Base-by-base conservation (phyloP, 2,888 invertebrate species). In the Spilarctia lutea region DNA sequence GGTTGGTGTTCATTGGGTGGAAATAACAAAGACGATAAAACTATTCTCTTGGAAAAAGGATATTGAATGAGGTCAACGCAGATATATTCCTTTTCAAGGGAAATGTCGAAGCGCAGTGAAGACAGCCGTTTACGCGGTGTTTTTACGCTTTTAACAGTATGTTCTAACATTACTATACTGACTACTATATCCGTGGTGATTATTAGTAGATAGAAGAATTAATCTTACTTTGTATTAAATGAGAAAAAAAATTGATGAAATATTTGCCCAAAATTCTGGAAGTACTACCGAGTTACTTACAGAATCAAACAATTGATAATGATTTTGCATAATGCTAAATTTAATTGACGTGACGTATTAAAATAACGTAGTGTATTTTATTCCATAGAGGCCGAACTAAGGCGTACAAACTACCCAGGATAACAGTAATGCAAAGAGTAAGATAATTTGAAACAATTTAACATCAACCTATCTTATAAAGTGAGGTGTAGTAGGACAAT, bases 1-100 rank as follows among this genome's bases (percentile, higher is more conserved):
- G 93, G 93, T 94, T 92, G 92, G 91, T 91, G 93, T 92, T 94
- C 94, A 94, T 93, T 91, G 94, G 91, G 93, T 94, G 94, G 94
- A 94, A 94, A 93, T 94, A 94, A 94, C 94, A 94, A 93, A 94
- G 93, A 92, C 93, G 94, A 94, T 94, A 94, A 95, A 94, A 94
- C 90, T 93, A 92, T 94, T 94, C 94, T 91, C 89, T 94, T 88
- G 95, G 94, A 94, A 94, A 94, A 94, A 93, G 94, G 94, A 94
- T 94, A 94, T 95, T 94, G 94, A 94, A 95, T 93, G 92, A 93
- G 94, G 94, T 94, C 94, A 94, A 92, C 91, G 90, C 92, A 93
- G 91, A 94, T 93, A 92, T 93, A 93, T 94, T 93, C 92, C 88
- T 90, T 91, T 91, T 91, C 89, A 90, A 92, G 89, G 91, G 91